Conservation (phyloP, 2,113 vertebrate genomes). For the Phyllopteryx taeniolatus region DNA sequence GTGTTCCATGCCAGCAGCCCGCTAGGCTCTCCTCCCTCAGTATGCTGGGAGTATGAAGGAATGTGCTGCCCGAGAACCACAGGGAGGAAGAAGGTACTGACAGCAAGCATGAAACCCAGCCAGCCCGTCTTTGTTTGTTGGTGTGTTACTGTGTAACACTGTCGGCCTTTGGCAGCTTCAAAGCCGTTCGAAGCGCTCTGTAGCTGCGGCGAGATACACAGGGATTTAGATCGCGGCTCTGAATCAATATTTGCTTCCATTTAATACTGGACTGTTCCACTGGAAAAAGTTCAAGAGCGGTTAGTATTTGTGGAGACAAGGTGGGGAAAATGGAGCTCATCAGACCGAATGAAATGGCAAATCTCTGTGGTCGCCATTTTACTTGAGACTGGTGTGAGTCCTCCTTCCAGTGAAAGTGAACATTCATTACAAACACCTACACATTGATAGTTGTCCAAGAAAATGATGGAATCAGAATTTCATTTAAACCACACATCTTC, state of each 20-base stretch:
- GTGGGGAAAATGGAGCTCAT: constrained; percentile 13
- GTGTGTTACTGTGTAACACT: constrained; percentile 43
- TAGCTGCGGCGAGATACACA: constrained; percentile 44
- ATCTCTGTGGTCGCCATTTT: neutral
- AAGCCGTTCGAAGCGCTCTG: constrained; percentile 21
- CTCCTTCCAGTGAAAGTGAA: neutral
- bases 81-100: constrained; percentile 55
- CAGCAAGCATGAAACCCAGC: constrained; percentile 52
- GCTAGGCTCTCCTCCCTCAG: constrained; percentile 49
- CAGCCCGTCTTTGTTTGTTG: constrained; percentile 58
- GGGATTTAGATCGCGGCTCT: constrained; percentile 48
- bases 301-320: constrained; percentile 49
- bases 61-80: constrained; percentile 58
- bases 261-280: constrained; percentile 58
- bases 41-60: constrained; percentile 49
- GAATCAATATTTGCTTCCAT: constrained; percentile 70
- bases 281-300: constrained; percentile 62
- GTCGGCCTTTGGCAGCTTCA: constrained; percentile 36
- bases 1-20: constrained; percentile 61
- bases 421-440: no score
- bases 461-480: neutral
- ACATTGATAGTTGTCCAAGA: neutral
- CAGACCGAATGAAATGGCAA: neutral
- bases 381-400: neutral
- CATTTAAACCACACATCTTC: neutral